Conservation (phyloP, 2,888 invertebrate genomes). For the Leptopilina myrica region DNA sequence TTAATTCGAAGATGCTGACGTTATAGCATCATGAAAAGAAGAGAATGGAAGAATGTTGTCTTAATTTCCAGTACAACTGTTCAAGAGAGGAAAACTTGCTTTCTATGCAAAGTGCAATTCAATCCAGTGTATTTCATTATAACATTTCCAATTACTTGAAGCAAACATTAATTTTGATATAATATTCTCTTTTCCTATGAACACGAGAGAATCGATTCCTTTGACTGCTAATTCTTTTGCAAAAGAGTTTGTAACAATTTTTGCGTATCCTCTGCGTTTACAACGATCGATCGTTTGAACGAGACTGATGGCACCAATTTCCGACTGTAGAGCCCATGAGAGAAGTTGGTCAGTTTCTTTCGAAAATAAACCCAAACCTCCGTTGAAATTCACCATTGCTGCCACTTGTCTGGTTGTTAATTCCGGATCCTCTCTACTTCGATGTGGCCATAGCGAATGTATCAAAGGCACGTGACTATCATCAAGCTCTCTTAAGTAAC, state of each 20-base stretch:
- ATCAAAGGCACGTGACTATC: conserved; percentile 64
- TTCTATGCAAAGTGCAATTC: no score
- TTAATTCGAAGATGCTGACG: no score
- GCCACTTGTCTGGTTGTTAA: conserved; percentile 58
- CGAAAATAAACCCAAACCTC: conserved; percentile 72
- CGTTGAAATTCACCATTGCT: conserved; percentile 69
- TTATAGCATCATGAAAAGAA: no score
- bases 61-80: no score
- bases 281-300: conserved; percentile 71
- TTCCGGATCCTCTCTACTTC: conserved; percentile 63
- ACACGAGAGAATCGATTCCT: conserved; percentile 66
- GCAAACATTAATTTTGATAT: conserved; percentile 70
- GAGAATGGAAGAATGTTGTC: no score
- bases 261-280: conserved; percentile 72
- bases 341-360: conserved; percentile 69
- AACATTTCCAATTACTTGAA: no score
- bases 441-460: conserved; percentile 71
- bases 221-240: conserved; percentile 69
- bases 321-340: conserved; percentile 72
- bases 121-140: no score
- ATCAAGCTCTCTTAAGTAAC: conserved; percentile 67
- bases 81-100: no score
- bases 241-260: conserved; percentile 67
- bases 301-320: conserved; percentile 69
- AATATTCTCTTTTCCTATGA: conserved; percentile 68